phyloP scores from a whole-genome alignment of 1,140 invertebrate genomes.

The Pemphigus obesinymphae region DNA sequence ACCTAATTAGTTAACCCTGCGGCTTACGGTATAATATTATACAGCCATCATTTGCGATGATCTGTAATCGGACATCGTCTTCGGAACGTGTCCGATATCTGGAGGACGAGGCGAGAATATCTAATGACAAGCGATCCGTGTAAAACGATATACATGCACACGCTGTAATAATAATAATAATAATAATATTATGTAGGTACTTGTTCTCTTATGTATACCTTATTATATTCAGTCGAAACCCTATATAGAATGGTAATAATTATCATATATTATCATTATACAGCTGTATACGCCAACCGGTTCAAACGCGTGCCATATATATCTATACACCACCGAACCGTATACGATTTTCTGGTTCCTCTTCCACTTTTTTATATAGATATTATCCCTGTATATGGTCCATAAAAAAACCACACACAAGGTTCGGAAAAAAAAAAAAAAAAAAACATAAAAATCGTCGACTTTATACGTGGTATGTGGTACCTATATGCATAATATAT shows the following conservation, averaged over 20 bases:
- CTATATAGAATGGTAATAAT: constrained; percentile 5
- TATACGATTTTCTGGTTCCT: too few species aligned
- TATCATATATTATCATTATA: neutral
- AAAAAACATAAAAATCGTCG: too few species aligned
- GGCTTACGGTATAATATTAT: too few species aligned
- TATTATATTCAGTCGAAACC: neutral
- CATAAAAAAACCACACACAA: too few species aligned
- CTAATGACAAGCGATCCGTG: neutral
- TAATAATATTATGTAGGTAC: too few species aligned
- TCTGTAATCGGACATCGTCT: neutral
- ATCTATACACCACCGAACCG: too few species aligned
- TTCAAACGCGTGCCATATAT: neutral
- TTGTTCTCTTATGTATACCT: neutral
- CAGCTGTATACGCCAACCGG: constrained; percentile 13
- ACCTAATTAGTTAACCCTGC: neutral
- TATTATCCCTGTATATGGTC: too few species aligned
- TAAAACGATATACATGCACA: neutral
- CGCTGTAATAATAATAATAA: too few species aligned
- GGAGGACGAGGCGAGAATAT: constrained; percentile 7
- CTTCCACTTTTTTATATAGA: too few species aligned
- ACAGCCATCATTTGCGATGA: neutral
- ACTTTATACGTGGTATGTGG: too few species aligned
- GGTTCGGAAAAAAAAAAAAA: too few species aligned
- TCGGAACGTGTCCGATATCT: constrained; percentile 18
- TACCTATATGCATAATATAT: too few species aligned